Conservation (phyloP, 2,113 vertebrate species). For the Brachyhypopomus gauderio region DNA sequence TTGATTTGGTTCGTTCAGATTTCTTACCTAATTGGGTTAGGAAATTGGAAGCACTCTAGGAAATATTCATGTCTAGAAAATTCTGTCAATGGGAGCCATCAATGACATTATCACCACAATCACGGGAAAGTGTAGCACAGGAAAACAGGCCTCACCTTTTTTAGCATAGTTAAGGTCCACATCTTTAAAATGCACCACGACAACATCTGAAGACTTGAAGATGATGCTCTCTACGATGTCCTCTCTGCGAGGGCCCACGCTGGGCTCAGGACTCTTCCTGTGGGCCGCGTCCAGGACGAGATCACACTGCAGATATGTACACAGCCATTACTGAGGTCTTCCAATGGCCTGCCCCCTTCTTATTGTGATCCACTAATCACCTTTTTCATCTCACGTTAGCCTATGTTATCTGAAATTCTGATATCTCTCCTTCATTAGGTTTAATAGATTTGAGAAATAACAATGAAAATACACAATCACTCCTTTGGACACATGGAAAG, state of each 20-base stretch:
- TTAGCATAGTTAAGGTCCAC: conserved; percentile 94
- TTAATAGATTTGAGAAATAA: background rate
- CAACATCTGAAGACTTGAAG: conserved; percentile 96
- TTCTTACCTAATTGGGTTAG: too few species aligned
- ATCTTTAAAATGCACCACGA: conserved; percentile 96
- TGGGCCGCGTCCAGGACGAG: conserved; percentile 97
- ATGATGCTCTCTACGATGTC: conserved; percentile 97
- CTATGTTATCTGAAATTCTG: too few species aligned
- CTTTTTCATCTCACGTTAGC: background rate
- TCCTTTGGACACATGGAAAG: background rate
- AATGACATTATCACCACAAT: background rate
- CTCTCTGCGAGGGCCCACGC: conserved; percentile 86
- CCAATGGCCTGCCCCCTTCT: too few species aligned
- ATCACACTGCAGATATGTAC: conserved; percentile 82
- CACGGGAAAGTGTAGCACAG: background rate
- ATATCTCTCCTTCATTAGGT: too few species aligned
- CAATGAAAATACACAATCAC: background rate
- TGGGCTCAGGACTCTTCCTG: conserved; percentile 87
- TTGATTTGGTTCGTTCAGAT: too few species aligned
- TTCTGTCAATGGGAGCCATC: background rate
- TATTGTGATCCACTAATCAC: background rate
- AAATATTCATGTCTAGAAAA: too few species aligned
- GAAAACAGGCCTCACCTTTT: conserved; percentile 80
- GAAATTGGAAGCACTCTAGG: too few species aligned
- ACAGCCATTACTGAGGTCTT: background rate